Conservation (phyloP, 2,797 vertebrate species). For the Pseudotriccus pelzelni region DNA sequence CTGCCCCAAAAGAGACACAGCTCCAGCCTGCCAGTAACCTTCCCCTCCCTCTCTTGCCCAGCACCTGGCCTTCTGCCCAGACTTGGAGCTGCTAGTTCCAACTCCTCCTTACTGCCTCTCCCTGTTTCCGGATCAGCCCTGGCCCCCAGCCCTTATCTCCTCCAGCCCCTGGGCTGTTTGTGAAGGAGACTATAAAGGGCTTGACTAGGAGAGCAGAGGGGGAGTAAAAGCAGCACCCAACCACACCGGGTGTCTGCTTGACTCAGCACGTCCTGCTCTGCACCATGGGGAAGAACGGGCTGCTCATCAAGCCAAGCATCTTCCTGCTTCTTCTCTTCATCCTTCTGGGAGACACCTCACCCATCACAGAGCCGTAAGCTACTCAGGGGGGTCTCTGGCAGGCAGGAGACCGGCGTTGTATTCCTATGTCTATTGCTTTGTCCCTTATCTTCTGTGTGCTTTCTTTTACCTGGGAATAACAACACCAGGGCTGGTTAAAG, state of each 20-base stretch:
- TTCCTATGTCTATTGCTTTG: neutral
- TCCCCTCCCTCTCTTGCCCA: neutral
- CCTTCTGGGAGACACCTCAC: neutral
- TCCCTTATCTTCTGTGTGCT: neutral
- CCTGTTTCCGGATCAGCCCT: neutral
- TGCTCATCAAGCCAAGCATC: neutral
- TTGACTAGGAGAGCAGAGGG: neutral
- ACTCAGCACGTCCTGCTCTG: neutral
- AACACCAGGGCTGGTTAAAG: neutral
- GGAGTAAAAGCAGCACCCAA: neutral
- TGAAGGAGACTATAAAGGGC: constrained; percentile 33
- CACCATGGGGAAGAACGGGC: neutral
- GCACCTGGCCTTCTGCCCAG: constrained; percentile 16
- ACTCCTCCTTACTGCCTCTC: constrained; percentile 23
- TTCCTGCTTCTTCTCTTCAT: constrained; percentile 44
- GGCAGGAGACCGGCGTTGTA: neutral
- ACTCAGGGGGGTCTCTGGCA: neutral
- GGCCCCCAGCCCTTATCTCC: constrained; percentile 53
- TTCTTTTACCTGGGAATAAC: neutral
- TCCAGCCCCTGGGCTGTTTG: constrained; percentile 13
- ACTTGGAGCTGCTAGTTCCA: neutral
- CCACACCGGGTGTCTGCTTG: neutral
- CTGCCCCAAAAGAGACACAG: neutral
- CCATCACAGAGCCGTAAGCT: constrained; percentile 49
- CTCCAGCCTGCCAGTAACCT: neutral